Evolutionary conservation across 92 coral and sea anemone genomes (phyloP).

Genomic region (Micromussa lordhowensis): DNA sequence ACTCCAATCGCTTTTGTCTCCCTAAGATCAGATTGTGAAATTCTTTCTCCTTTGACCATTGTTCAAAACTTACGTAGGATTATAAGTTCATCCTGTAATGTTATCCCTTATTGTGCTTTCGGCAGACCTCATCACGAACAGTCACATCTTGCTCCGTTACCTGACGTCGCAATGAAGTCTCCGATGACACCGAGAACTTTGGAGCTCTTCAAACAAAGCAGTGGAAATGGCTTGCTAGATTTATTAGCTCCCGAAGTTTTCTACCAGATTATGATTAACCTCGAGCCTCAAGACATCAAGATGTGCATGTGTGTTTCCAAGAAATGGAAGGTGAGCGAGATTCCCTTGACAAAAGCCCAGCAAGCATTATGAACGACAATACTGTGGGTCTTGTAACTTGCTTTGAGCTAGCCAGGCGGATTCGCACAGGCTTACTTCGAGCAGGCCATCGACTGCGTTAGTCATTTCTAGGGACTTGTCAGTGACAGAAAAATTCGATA

Average conservation of each 20-base stretch:
- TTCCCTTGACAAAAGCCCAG: too few relatives aligned
- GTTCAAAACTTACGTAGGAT: background rate
- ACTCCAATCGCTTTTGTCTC: background rate
- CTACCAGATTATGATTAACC: constrained; percentile 39
- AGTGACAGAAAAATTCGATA: too few relatives aligned
- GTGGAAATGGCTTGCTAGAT: constrained; percentile 27
- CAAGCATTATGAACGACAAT: too few relatives aligned
- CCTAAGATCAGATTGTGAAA: background rate
- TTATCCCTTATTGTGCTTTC: background rate
- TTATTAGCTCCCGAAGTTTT: constrained; percentile 38
- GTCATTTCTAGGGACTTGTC: too few relatives aligned
- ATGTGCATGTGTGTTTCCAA: constrained; percentile 47
- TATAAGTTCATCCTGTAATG: background rate
- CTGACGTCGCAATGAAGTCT: constrained; percentile 22
- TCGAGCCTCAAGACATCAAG: constrained; percentile 29
- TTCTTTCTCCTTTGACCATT: background rate
- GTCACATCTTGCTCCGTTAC: background rate
- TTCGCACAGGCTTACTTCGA: too few relatives aligned
- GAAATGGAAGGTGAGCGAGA: constrained; percentile 38
- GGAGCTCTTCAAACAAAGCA: background rate
- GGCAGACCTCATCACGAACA: background rate
- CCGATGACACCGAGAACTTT: constrained; percentile 35
- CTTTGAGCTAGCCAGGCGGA: too few relatives aligned
- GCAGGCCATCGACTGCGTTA: too few relatives aligned
- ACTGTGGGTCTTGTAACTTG: too few relatives aligned